A percentile compares a stretch with the other conserved stretches of the same genome.
Evolutionary conservation across 1,140 invertebrate genomes (phyloP).

Genomic region (Metaphire vulgaris): DNA sequence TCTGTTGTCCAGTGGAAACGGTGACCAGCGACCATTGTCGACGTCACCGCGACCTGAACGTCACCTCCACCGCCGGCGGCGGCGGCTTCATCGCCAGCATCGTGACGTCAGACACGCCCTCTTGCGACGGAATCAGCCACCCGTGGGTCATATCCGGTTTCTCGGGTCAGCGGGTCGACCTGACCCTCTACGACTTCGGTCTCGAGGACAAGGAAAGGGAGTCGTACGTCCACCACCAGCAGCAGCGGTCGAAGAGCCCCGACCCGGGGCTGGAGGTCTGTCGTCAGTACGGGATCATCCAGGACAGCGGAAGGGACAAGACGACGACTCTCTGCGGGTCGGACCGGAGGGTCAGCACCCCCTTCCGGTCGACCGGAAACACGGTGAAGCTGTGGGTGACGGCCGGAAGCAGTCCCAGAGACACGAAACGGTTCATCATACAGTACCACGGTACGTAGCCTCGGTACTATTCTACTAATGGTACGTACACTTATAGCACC

Average conservation of each 20-base stretch:
- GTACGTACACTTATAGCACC: too few species aligned
- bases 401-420: neutral
- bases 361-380: neutral
- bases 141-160: slow-evolving; percentile 11
- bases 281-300: slow-evolving; percentile 7
- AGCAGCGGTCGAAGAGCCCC: slow-evolving; percentile 59
- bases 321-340: neutral
- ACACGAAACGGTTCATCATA: slow-evolving; percentile 9
- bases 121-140: slow-evolving; percentile 18
- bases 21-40: slow-evolving; percentile 14
- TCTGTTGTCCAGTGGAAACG: slow-evolving; percentile 8
- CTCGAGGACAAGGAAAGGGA: too few species aligned
- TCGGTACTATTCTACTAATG: too few species aligned
- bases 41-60: neutral
- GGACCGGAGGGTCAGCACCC: neutral
- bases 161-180: slow-evolving; percentile 14
- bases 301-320: slow-evolving; percentile 1
- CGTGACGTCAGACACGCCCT: slow-evolving; percentile 15
- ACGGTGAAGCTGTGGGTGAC: slow-evolving; percentile 13
- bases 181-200: slow-evolving; percentile 21
- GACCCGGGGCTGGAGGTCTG: slow-evolving; percentile 51
- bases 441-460: slow-evolving; percentile 4
- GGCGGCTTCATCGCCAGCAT: slow-evolving; percentile 21
- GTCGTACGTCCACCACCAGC: neutral
- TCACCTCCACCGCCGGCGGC: neutral